These are phyloP conservation scores for Columba guinea DNA, from an alignment of 2,797 vertebrate genomes.

Conservation along the genomic window DNA sequence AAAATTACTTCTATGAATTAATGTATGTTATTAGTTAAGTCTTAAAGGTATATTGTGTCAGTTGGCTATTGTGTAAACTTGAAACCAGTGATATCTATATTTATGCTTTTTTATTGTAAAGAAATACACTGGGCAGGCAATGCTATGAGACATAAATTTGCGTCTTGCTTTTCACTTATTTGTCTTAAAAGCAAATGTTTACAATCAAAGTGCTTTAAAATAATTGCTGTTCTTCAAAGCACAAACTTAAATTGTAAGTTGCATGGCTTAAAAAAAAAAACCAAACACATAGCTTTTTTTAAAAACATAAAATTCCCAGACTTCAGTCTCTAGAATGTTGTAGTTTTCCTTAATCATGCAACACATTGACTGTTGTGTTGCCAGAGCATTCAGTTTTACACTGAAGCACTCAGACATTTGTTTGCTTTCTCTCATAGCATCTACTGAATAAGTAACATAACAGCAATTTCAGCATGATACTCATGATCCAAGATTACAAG, in stretches of 20 bases:
- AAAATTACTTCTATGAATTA: constrained; percentile 10
- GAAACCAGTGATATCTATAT: background rate
- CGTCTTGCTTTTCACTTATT: constrained; percentile 28
- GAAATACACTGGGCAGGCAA: background rate
- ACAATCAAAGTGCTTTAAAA: constrained; percentile 4
- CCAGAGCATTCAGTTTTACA: background rate
- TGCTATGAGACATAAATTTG: background rate
- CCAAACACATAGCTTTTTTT: background rate
- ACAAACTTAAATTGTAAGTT: constrained; percentile 1
- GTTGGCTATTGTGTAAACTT: background rate
- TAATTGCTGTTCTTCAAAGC: background rate
- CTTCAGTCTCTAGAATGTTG: background rate
- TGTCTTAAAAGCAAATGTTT: constrained; percentile 18
- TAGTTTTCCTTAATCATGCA: background rate
- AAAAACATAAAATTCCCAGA: background rate
- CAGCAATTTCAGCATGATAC: background rate
- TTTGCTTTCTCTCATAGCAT: background rate
- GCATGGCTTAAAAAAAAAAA: background rate
- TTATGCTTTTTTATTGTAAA: constrained; percentile 34
- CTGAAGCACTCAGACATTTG: background rate
- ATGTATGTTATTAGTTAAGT: background rate
- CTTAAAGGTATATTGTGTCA: background rate
- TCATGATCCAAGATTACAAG: background rate
- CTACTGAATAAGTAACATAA: background rate
- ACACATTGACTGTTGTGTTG: background rate